Base-by-base conservation (phyloP, 2,888 invertebrate species). In the Zygothrica quintamaculata region DNA sequence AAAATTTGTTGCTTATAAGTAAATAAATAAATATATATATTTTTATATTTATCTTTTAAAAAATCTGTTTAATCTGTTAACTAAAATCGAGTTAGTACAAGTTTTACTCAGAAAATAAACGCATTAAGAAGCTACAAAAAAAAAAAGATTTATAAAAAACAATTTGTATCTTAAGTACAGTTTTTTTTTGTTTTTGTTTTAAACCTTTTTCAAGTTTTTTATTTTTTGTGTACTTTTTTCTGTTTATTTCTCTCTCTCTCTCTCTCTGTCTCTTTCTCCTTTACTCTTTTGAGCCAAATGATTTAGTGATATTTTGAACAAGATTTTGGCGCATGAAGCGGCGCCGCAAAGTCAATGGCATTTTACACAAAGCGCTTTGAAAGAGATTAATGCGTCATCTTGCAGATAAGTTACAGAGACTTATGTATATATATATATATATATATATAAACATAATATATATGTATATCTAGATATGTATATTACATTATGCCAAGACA, bases 331-430 rank as follows among this genome's bases (percentile, higher is more conserved):
- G 53, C 65, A 65, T 56, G 29, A 34, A 31, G 33, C 39, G 69
- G 68, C 61, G 65, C 69, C 57, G 39, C 11, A 15, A 46, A 65
- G 47, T 56, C 65, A 65, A 59, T 65, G 67, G 55, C 42, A 42
- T 57, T 42, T 42, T 36, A 18, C 25, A 42, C 39, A 56, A 52
- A 34, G 51, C 13, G 37, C 16, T 26, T 16, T 26, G 34, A 39
- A 8, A 56, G n/a, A 69, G 65, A 71, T 71, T 65, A 69, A 71
- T 69, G 61, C 59, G 57, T 44, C 65, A 71, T 57, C 46, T 51
- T 65, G 70, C 69, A 69, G 66, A 65, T 69, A 69, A 57, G 48
- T 50, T 40, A 31, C 26, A 12, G 16, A 47, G n/a, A 29, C 13
- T 46, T 7, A 44, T 8, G 39, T 31, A 51, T 31, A 36, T 29